Evolutionary conservation across 2,113 vertebrate genomes (phyloP).

Genomic region (Tachuris rubrigastra): DNA sequence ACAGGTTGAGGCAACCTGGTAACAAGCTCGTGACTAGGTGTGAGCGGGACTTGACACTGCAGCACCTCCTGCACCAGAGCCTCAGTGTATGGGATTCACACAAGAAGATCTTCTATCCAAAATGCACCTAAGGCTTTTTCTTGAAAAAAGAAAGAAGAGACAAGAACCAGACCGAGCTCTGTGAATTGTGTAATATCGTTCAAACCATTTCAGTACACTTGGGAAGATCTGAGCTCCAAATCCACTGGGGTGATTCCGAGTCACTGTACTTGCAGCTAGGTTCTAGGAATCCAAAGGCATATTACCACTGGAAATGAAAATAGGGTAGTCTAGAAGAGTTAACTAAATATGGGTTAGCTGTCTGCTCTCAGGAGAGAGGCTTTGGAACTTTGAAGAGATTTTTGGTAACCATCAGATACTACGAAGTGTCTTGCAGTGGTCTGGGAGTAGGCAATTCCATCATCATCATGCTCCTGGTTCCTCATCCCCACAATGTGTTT

Average conservation of each 20-base stretch:
- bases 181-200: background rate
- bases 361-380: background rate
- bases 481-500: background rate
- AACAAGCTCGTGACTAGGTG: background rate
- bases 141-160: background rate
- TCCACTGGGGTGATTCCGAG: background rate
- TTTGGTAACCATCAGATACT: background rate
- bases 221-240: background rate
- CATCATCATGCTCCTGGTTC: background rate
- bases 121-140: background rate
- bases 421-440: background rate
- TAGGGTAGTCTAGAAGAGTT: rapidly evolving
- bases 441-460: background rate
- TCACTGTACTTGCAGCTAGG: background rate
- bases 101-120: background rate
- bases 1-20: background rate
- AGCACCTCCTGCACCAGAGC: background rate
- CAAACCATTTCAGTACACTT: background rate
- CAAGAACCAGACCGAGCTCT: background rate
- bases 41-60: rapidly evolving
- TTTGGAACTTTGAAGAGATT: background rate
- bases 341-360: background rate
- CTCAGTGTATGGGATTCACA: rapidly evolving
- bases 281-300: background rate
- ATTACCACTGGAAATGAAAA: background rate